These are phyloP conservation scores for Seriola quinqueradiata DNA, from an alignment of 2,113 vertebrate genomes.

Conservation along the genomic window DNA sequence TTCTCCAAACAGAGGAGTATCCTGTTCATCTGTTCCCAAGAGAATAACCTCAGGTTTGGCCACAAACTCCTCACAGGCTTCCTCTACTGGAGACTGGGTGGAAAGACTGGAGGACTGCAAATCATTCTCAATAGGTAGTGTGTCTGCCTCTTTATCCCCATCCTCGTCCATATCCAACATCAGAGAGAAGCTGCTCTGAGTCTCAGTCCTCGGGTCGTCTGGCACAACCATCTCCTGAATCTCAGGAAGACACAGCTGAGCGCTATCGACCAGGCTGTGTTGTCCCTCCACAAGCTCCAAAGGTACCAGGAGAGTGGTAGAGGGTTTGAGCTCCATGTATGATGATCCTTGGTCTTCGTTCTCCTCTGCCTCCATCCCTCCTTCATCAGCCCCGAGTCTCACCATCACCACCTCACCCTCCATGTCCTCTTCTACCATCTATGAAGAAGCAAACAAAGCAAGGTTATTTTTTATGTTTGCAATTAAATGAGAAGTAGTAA, in stretches of 20 bases:
- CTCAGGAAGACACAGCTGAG: slow-evolving; percentile 77
- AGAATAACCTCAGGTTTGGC: slow-evolving; percentile 48
- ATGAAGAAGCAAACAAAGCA: slow-evolving; percentile 10
- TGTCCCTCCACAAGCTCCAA: slow-evolving; percentile 83
- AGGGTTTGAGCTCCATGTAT: slow-evolving; percentile 83
- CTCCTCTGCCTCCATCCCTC: slow-evolving; percentile 67
- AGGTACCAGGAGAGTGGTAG: slow-evolving; percentile 83
- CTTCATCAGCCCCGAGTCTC: slow-evolving; percentile 63
- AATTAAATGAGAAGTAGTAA: not conserved
- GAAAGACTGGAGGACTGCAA: slow-evolving; percentile 1
- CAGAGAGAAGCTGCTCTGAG: slow-evolving; percentile 88
- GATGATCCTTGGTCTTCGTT: slow-evolving; percentile 64
- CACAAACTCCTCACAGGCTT: slow-evolving; percentile 10
- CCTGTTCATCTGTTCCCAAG: slow-evolving; percentile 44
- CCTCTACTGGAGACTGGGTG: slow-evolving; percentile 1
- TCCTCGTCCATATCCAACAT: slow-evolving; percentile 90
- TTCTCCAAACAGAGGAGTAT: slow-evolving; percentile 15
- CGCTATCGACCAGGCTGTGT: slow-evolving; percentile 76
- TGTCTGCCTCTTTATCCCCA: slow-evolving; percentile 32
- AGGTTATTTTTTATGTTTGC: not conserved
- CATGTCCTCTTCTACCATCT: slow-evolving; percentile 75
- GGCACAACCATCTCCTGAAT: slow-evolving; percentile 73
- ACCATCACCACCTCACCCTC: slow-evolving; percentile 80
- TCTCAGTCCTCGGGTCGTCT: slow-evolving; percentile 76
- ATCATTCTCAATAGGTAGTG: slow-evolving; percentile 45